Percentiles rank a stretch among this genome's conserved stretches.
phyloP scores from a whole-genome alignment of 2,797 vertebrate genomes.

The Galagoides demidoff region DNA sequence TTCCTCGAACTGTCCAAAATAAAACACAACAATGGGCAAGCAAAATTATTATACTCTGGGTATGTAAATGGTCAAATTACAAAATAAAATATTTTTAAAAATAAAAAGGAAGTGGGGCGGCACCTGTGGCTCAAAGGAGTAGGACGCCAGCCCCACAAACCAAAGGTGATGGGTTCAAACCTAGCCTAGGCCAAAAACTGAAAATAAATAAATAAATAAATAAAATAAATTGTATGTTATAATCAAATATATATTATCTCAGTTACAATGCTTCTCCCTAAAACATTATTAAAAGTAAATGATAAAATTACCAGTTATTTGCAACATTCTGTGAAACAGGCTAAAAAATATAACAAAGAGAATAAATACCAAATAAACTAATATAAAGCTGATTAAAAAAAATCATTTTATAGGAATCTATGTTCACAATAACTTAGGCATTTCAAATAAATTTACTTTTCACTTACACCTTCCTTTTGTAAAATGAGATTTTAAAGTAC shows the following conservation, averaged over 20 bases:
- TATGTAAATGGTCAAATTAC: not conserved
- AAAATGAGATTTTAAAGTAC: not conserved
- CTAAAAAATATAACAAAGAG: not conserved
- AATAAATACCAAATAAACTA: not conserved
- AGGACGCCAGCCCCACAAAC: too few species aligned
- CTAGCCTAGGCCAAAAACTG: too few species aligned
- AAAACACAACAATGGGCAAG: not conserved
- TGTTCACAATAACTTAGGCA: not conserved
- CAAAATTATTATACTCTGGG: not conserved
- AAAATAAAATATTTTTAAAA: slow-evolving; percentile 16
- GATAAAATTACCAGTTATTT: not conserved
- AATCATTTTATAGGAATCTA: not conserved
- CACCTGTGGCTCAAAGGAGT: too few species aligned
- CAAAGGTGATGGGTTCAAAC: too few species aligned
- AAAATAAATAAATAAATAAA: too few species aligned
- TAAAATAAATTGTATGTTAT: not conserved
- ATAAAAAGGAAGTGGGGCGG: too few species aligned
- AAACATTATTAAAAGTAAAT: not conserved
- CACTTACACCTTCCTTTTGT: not conserved
- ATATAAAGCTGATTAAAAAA: not conserved
- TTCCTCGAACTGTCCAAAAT: not conserved
- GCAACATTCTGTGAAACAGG: not conserved
- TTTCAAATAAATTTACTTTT: not conserved
- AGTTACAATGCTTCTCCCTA: not conserved
- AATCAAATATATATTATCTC: not conserved